Conservation (phyloP, 2,113 vertebrate genomes). For the Calyptomena viridis region DNA sequence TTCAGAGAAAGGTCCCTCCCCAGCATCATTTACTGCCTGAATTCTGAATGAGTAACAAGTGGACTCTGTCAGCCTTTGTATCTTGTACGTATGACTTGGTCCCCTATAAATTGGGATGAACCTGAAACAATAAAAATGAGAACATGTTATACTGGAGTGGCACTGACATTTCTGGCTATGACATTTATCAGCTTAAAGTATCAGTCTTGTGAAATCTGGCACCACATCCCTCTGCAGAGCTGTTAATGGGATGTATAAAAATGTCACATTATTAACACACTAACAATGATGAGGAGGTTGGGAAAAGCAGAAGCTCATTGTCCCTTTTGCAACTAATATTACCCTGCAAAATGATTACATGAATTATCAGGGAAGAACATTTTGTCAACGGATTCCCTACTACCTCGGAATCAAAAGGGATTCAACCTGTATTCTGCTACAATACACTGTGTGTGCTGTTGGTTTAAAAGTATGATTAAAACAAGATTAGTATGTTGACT, state of each 20-base stretch:
- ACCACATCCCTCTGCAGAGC: background rate
- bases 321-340: background rate
- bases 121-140: conserved; percentile 65
- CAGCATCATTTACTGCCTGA: conserved; percentile 90
- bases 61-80: conserved; percentile 91
- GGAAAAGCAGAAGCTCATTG: background rate
- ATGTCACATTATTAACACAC: background rate
- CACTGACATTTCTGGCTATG: background rate
- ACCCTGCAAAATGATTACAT: background rate
- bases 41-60: conserved; percentile 94
- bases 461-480: background rate
- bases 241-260: background rate
- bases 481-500: background rate
- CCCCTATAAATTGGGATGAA: conserved; percentile 94
- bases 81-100: conserved; percentile 96
- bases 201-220: background rate
- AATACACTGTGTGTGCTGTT: accelerated
- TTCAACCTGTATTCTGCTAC: background rate
- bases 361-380: background rate
- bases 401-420: background rate
- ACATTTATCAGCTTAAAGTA: background rate
- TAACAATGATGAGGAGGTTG: background rate
- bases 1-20: conserved; percentile 93
- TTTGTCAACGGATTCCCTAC: background rate
- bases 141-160: background rate